Evolutionary conservation across 2,113 vertebrate genomes (phyloP).

Genomic region (Halcyon senegalensis): DNA sequence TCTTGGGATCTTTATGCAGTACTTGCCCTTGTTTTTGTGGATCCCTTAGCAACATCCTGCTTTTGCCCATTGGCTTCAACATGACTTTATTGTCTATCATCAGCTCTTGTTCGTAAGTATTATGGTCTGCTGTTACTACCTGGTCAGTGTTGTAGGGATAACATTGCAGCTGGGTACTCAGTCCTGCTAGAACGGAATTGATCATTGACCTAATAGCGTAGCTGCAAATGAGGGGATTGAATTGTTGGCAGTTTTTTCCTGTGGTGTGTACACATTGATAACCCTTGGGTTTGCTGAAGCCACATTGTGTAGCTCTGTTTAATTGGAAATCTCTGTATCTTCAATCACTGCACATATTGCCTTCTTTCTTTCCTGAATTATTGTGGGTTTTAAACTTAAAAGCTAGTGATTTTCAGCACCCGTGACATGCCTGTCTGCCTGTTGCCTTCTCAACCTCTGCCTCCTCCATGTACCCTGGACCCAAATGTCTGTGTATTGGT

Average conservation of each 20-base stretch:
- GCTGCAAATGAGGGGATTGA: not conserved
- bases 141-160: slow-evolving; percentile 15
- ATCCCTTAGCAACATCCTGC: not conserved
- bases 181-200: slow-evolving; percentile 6
- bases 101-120: not conserved
- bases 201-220: not conserved
- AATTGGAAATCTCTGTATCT: not conserved
- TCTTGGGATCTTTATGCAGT: not conserved
- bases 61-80: not conserved
- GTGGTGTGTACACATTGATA: not conserved
- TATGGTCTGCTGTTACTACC: not conserved
- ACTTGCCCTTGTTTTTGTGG: not conserved
- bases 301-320: not conserved
- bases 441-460: not conserved
- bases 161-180: slow-evolving; percentile 1
- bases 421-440: not conserved
- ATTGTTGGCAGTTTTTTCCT: slow-evolving; percentile 25
- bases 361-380: not conserved
- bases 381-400: not conserved
- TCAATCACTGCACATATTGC: not conserved
- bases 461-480: not conserved
- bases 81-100: not conserved
- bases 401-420: not conserved
- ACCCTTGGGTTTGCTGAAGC: not conserved
- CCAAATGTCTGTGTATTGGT: fast-evolving